Evolutionary conservation across 2,797 vertebrate genomes (phyloP).

Genomic region (Pelobates cultripes): DNA sequence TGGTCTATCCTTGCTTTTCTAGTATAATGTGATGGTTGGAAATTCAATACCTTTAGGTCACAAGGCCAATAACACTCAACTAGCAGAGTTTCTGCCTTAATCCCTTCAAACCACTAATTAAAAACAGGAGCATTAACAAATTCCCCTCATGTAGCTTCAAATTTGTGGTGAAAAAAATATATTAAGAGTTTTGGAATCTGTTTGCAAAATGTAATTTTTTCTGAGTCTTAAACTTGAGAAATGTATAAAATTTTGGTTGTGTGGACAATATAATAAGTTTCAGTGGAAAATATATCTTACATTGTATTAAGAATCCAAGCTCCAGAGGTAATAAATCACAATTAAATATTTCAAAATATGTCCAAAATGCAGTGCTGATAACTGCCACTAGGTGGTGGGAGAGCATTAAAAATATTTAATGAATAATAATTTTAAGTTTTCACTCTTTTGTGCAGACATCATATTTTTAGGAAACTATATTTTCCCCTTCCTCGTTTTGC

Average conservation of each 20-base stretch:
- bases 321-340: neutral
- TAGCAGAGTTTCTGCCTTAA: conserved; percentile 32
- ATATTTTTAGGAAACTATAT: neutral
- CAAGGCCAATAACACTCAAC: conserved; percentile 40
- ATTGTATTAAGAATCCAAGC: neutral
- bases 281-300: neutral
- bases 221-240: conserved; percentile 14
- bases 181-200: neutral
- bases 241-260: conserved; percentile 3
- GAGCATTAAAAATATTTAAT: conserved; percentile 6
- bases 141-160: conserved; percentile 34
- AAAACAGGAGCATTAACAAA: conserved; percentile 51
- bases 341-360: too few species aligned
- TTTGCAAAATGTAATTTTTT: neutral
- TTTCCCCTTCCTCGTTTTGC: neutral
- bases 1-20: conserved; percentile 24
- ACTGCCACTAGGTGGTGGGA: conserved; percentile 28
- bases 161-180: neutral
- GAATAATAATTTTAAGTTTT: neutral
- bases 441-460: neutral
- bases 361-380: neutral
- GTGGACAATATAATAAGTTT: neutral
- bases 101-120: conserved; percentile 50
- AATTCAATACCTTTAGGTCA: conserved; percentile 36
- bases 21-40: conserved; percentile 30